Evolutionary conservation across 2,113 vertebrate genomes (phyloP), one percentile per base, ranked within the genome.

Genomic region (Lepisosteus osseus): DNA sequence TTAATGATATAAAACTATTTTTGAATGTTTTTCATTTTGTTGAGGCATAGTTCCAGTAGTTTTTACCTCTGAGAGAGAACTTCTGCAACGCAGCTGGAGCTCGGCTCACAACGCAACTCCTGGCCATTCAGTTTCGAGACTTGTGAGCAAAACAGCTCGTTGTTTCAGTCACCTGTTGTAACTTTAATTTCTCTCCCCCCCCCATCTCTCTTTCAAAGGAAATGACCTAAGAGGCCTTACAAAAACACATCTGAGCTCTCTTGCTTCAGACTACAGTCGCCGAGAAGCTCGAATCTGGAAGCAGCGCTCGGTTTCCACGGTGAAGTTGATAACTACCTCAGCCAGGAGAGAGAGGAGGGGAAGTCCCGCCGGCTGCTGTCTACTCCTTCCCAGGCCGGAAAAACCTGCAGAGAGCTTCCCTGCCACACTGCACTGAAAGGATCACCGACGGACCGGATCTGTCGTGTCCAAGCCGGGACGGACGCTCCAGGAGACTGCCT

Each of bases 201-300:
- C 86, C 14, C 83, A 77, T 79, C 76, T 84, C 77, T 73, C 68
- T 82, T 70, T 76, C 79, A 41, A 85, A 98, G 96, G 96, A 98
- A 96, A 96, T 95, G 95, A 98, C 93, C 94, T 94, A 95, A 29
- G 94, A 96, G 94, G 94, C 97, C 94, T 98, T 97, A 96, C 90
- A 90, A 91, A 91, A 94, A 92, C 87, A 89, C 87, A 89, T 90
- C 87, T 84, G 91, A 90, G 92, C 92, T 91, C 90, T 93, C 88
- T 93, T 88, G 79, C 92, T 94, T 85, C 86, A 77, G 91, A 92
- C 88, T 83, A 87, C 88, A 86, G 82, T 81, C 81, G 89, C 87
- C 77, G 89, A 89, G 85, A 85, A 87, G 80, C 73, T 66, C 80
- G 29, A 88, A 90, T 90, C 87, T 94, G 91, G 90, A 93, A 94